Base-by-base conservation (phyloP, 1,140 invertebrate genomes). In the Pseudomyrmex gracilis region DNA sequence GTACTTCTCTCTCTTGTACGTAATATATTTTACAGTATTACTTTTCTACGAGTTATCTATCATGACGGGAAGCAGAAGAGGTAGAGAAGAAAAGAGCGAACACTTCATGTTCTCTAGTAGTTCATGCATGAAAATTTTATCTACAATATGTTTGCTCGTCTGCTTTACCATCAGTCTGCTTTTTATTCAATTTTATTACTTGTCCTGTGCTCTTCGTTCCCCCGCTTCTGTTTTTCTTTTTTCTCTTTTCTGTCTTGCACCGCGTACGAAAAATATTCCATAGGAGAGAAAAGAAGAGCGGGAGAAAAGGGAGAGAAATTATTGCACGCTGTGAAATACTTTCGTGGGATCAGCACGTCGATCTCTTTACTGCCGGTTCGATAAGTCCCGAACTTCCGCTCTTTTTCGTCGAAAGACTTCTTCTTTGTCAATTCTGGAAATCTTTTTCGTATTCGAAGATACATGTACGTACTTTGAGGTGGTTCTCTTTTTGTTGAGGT, bases 281-380 rank as follows among this genome's bases (percentile, higher is more conserved):
- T 34, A 70, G 70, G 53, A 24, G 17, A 58, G n/a, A 80, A 66
- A 71, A 80, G 45, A 80, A 66, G 7, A 47, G 34, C 34, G 1
- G 5, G 34, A 5, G 5, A 34, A 34, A 34, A 0, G 5, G 34
- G 2, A 15, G 20, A 70, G 66, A 58, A 80, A 66, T 80, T 80
- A 80, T 71, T 80, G 76, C 60, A 74, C 64, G 58, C 78, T 22
- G 58, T 63, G 71, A 82, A 82, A 63, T 82, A 82, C 78, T 82
- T 74, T 74, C 63, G 70, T 47, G 57, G 43, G 70, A 73, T 82
- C 68, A 64, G 24, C 70, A 74, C 70, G 78, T 82, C 83, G 84
- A 82, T 85, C 68, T 80, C 58, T 82, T 82, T 73, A 73, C 68
- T 83, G 68, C 22, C 55, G 78, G 53, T 68, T 85, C 60, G 68